These are phyloP conservation scores for Drosophila kokeensis DNA, from an alignment of 2,888 invertebrate genomes.

Conservation along the genomic window DNA sequence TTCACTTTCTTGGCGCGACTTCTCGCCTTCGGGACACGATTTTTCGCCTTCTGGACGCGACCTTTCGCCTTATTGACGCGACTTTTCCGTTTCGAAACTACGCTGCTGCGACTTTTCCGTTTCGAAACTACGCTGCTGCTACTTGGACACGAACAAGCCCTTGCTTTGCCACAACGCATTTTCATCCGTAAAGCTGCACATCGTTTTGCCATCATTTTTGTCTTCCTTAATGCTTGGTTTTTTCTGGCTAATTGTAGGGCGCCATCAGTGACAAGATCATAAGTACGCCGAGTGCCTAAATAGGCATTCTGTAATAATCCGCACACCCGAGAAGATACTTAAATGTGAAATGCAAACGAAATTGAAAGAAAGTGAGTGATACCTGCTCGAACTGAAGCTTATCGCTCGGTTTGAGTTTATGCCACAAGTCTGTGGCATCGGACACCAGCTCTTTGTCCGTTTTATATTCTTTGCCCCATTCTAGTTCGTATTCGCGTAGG, in stretches of 20 bases:
- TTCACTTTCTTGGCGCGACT: background rate
- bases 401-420: background rate
- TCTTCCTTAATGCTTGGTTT: background rate
- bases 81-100: background rate
- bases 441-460: background rate
- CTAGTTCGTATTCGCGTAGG: constrained; percentile 42
- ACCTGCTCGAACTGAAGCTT: background rate
- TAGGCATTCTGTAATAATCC: background rate
- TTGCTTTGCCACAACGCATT: background rate
- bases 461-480: background rate
- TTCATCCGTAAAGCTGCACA: background rate
- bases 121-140: background rate
- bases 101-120: background rate
- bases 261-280: background rate
- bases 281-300: background rate
- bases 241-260: background rate
- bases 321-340: background rate
- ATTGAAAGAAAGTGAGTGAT: background rate
- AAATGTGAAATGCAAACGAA: background rate
- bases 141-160: background rate
- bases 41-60: no score
- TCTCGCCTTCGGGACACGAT: background rate
- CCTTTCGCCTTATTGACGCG: background rate
- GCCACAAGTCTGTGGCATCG: background rate
- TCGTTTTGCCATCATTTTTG: background rate